Evolutionary conservation across 2,888 invertebrate genomes (phyloP), one percentile per base, ranked within the genome.

Genomic region (Dinocampus coccinellae): DNA sequence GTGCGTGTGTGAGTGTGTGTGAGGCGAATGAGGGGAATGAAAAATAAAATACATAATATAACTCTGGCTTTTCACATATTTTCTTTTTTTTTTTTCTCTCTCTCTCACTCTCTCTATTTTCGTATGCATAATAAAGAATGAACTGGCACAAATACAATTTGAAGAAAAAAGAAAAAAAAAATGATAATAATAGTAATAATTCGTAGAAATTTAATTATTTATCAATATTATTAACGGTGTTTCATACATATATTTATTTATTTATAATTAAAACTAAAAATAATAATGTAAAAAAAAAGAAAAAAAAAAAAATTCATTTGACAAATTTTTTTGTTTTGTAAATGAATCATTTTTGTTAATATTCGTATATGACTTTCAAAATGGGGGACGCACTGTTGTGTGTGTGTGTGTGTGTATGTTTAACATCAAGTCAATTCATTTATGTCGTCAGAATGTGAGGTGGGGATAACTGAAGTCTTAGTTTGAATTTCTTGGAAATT

Each of bases 181-280:
- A n/a, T n/a, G n/a, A n/a, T n/a, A n/a, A n/a, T n/a, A n/a, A n/a
- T n/a, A n/a, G n/a, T n/a, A n/a, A n/a, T n/a, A 72, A 80, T 84
- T 83, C 83, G 82, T 78, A 78, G 82, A 81, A n/a, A 83, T 82
- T 78, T 84, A 82, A 84, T 85, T 84, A 84, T 83, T 82, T 78
- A 84, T 84, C 81, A 79, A 81, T 83, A 80, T 83, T 29, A 3
- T 29, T 29, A 29, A 4, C 7, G 3, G 3, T 4, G 3, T 29
- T 29, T 29, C 29, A 29, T 29, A 4, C 29, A 29, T 29, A 4
- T 7, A 29, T 29, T 29, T 29, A 4, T 29, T 29, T 4, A 4
- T 29, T 29, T 7, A 29, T 29, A 4, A 29, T 29, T 29, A 4
- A 7, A 29, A 7, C 29, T 29, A 29, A 29, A 4, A 7, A 29